Conservation (phyloP, 1,140 invertebrate genomes). For the Ips typographus region DNA sequence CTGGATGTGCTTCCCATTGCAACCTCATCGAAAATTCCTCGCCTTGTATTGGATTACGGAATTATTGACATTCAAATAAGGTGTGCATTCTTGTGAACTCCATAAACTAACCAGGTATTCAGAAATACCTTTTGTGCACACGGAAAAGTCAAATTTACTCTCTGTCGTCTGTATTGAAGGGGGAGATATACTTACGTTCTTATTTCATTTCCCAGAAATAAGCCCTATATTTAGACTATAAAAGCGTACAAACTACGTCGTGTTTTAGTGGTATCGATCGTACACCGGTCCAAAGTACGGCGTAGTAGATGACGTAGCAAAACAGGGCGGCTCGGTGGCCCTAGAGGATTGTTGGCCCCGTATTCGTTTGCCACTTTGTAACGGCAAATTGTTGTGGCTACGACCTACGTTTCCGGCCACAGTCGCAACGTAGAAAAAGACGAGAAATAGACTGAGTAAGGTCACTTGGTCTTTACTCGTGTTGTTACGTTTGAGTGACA, state of each 20-base stretch:
- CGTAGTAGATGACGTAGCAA: slow-evolving; percentile 31
- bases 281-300: slow-evolving; percentile 15
- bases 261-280: slow-evolving; percentile 18
- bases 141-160: too few species aligned
- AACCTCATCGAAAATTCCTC: neutral
- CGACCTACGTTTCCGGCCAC: slow-evolving; percentile 7
- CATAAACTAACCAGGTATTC: too few species aligned
- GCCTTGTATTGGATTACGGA: neutral
- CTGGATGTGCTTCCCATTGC: neutral
- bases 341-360: neutral
- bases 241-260: slow-evolving; percentile 12
- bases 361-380: neutral
- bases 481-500: slow-evolving; percentile 5
- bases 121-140: too few species aligned
- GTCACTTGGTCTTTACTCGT: neutral
- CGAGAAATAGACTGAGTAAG: neutral
- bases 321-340: slow-evolving; percentile 12
- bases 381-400: neutral
- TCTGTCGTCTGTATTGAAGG: too few species aligned
- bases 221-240: slow-evolving; percentile 15
- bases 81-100: too few species aligned
- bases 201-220: slow-evolving; percentile 9
- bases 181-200: neutral
- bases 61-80: too few species aligned
- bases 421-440: neutral